Evolutionary conservation across 2,113 vertebrate genomes (phyloP), one percentile per base, ranked within the genome.

Genomic region (Aleadryas rufinucha): DNA sequence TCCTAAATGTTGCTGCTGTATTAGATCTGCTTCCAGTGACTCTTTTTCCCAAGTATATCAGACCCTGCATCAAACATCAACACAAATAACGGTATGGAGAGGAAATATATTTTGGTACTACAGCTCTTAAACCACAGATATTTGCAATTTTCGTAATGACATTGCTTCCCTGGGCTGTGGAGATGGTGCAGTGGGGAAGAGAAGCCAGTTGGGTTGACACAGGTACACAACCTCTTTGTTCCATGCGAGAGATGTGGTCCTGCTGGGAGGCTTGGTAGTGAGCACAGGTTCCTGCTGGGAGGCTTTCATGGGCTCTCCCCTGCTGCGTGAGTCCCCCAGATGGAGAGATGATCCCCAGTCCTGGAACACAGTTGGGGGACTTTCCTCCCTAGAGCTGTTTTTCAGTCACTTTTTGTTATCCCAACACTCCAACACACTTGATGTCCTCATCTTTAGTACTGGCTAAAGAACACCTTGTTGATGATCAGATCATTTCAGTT

Each of bases 161-260:
- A n/a, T 49, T 2, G 21, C 12, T 87, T 75, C 21, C 4, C 11
- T 30, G 5, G 39, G 60, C 23, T 66, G 44, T 39, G 52, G 15
- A 76, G 47, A 50, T 39, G 49, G 27, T 56, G 49, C 21, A 47
- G 13, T 2, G 35, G 16, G 16, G 5, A 7, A 47, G 11, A 68
- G 53, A 27, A 90, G 44, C 4, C 66, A 35, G 8, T 3, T 64
- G 7, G 23, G 26, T 54, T 71, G 61, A 23, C 20, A 23, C 0
- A 65, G 45, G 24, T 19, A 21, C 39, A 33, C 1, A 5, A 41
- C 9, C 10, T 70, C 24, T 65, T 65, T 53, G 17, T 26, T 74
- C 45, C 20, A 13, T 0, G 2, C 0, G 1, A 64, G 39, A 72
- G 49, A 27, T 6, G 7, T 2, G 11, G 30, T 33, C 23, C 24